Evolutionary conservation across 37 sponge, comb jelly and placozoan genomes (phyloP).

Genomic region (Mnemiopsis leidyi): DNA sequence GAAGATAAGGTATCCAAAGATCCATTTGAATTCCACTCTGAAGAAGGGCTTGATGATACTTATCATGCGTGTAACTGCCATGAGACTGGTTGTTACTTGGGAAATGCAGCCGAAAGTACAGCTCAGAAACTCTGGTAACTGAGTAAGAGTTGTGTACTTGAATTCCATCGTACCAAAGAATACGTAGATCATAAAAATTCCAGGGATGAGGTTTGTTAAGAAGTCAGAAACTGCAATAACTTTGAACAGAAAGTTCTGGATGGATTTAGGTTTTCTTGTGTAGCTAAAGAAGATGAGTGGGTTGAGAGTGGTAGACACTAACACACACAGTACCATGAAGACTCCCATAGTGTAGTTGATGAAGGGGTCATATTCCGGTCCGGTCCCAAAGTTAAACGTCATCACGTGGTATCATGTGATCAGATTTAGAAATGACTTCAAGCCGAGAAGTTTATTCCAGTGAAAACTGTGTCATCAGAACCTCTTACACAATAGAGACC

Average conservation of each 20-base stretch:
- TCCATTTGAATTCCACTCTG: background rate
- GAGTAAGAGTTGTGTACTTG: background rate
- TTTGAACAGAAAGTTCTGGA: background rate
- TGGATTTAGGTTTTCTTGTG: background rate
- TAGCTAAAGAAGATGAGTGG: background rate
- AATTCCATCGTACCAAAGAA: background rate
- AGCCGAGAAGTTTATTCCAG: no score
- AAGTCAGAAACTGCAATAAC: conserved; percentile 19
- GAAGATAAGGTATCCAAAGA: background rate
- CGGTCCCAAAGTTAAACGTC: conserved; percentile 9
- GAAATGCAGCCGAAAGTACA: background rate
- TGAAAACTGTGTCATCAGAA: no score
- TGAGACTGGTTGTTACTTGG: background rate
- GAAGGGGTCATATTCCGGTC: background rate
- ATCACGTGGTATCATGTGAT: no score
- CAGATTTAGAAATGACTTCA: no score
- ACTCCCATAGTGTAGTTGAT: background rate
- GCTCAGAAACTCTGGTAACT: conserved; percentile 20
- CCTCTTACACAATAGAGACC: no score
- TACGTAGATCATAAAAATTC: background rate
- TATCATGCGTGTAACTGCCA: background rate
- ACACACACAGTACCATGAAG: background rate
- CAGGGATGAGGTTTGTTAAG: background rate
- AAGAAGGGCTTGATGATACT: background rate
- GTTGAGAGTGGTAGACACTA: background rate